Evolutionary conservation across 2,113 vertebrate species (phyloP).

Genomic region (Aspidoscelis tigris): DNA sequence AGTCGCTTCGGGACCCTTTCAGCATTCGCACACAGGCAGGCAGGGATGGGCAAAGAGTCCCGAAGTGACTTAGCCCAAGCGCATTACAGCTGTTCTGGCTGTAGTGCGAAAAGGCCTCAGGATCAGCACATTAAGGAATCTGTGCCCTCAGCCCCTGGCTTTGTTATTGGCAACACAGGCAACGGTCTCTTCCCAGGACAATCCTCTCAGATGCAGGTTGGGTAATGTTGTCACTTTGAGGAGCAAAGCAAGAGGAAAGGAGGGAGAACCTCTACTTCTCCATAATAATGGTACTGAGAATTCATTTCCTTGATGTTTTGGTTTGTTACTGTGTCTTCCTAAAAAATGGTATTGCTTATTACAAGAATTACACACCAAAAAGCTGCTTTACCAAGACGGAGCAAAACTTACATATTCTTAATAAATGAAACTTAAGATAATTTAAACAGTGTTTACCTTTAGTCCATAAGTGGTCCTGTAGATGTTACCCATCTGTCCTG

Average conservation of each 20-base stretch:
- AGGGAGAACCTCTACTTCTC: not conserved
- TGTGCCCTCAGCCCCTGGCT: too few relatives aligned
- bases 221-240: not conserved
- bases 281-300: too few relatives aligned
- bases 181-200: not conserved
- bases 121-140: not conserved
- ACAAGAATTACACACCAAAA: not conserved
- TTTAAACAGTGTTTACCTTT: conserved; percentile 79
- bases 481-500: conserved; percentile 89
- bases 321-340: not conserved
- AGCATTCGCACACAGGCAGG: too few relatives aligned
- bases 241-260: not conserved
- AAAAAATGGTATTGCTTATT: not conserved
- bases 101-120: not conserved
- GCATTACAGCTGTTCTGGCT: too few relatives aligned
- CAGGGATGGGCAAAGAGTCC: too few relatives aligned
- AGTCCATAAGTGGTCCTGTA: conserved; percentile 83
- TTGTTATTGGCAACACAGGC: not conserved
- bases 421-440: conserved; percentile 85
- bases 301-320: not conserved
- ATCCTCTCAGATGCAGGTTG: not conserved
- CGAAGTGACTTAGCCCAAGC: too few relatives aligned
- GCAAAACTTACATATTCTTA: not conserved
- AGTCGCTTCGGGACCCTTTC: too few relatives aligned
- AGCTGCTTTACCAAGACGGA: not conserved